Conservation (phyloP, 2,797 vertebrate genomes). For the Acrocephalus scirpaceus region DNA sequence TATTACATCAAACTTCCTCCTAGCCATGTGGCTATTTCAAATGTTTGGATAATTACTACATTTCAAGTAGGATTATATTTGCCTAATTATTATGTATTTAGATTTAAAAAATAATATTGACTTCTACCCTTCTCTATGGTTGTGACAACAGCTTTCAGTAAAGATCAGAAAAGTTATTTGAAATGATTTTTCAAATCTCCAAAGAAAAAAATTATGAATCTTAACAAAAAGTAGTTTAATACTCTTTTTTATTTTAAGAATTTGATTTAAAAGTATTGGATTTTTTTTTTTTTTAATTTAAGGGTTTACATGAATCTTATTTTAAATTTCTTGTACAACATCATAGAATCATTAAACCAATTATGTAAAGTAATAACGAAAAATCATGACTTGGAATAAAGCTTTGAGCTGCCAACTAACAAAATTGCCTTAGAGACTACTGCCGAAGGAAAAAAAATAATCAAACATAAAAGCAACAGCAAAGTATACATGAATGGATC, state of each 20-base stretch:
- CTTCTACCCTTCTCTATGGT: not conserved
- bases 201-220: not conserved
- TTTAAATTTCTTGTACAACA: not conserved
- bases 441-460: not conserved
- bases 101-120: not conserved
- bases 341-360: not conserved
- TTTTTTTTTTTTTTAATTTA: not conserved
- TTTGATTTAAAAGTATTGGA: not conserved
- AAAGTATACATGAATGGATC: not conserved
- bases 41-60: not conserved
- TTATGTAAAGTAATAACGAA: not conserved
- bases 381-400: not conserved
- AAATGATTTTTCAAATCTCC: not conserved
- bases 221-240: not conserved
- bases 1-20: not conserved
- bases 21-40: not conserved
- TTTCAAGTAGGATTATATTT: not conserved
- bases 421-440: not conserved
- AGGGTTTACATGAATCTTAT: not conserved
- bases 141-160: not conserved
- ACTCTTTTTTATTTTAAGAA: not conserved
- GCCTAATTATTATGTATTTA: not conserved
- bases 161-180: not conserved
- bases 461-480: not conserved
- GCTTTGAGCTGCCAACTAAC: not conserved